Evolutionary conservation across 2,888 invertebrate genomes (phyloP).

Genomic region (Periphyllus acericola): DNA sequence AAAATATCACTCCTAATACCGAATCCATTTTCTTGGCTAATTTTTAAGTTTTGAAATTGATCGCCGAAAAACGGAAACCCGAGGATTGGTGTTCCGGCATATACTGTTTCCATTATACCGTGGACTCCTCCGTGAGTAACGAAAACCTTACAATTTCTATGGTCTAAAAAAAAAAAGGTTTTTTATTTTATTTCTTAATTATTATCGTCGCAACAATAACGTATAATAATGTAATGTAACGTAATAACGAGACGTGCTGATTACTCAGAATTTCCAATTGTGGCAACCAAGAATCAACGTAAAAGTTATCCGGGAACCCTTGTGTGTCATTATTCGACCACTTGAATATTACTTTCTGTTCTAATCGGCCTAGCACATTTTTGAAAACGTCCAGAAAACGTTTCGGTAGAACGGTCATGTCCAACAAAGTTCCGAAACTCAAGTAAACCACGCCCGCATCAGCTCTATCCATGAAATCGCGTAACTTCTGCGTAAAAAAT

Average conservation of each 20-base stretch:
- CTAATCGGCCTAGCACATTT: slow-evolving; percentile 34
- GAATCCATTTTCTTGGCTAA: slow-evolving; percentile 59
- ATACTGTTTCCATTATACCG: slow-evolving; percentile 69
- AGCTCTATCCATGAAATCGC: slow-evolving; percentile 67
- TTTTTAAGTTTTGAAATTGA: slow-evolving; percentile 63
- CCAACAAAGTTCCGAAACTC: slow-evolving; percentile 67
- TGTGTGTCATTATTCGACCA: slow-evolving; percentile 31
- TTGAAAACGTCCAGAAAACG: background rate
- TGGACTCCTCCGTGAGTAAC: slow-evolving; percentile 71
- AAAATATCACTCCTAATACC: slow-evolving; percentile 52
- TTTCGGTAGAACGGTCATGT: slow-evolving; percentile 39
- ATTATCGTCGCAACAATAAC: too few species aligned
- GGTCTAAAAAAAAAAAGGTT: slow-evolving; percentile 66
- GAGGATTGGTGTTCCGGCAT: slow-evolving; percentile 68
- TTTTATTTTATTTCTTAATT: background rate
- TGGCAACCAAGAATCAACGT: slow-evolving; percentile 56
- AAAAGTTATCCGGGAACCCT: slow-evolving; percentile 42
- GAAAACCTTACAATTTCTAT: slow-evolving; percentile 69
- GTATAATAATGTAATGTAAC: background rate
- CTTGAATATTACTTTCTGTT: slow-evolving; percentile 54
- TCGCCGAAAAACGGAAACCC: slow-evolving; percentile 64
- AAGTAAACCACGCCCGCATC: slow-evolving; percentile 66
- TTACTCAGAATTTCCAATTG: slow-evolving; percentile 55
- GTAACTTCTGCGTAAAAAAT: slow-evolving; percentile 65
- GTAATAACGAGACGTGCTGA: background rate